Percentiles rank a stretch among this genome's conserved stretches.
Evolutionary conservation across 2,888 invertebrate species (phyloP).

Genomic region (Chaetogeoica ovagalla): DNA sequence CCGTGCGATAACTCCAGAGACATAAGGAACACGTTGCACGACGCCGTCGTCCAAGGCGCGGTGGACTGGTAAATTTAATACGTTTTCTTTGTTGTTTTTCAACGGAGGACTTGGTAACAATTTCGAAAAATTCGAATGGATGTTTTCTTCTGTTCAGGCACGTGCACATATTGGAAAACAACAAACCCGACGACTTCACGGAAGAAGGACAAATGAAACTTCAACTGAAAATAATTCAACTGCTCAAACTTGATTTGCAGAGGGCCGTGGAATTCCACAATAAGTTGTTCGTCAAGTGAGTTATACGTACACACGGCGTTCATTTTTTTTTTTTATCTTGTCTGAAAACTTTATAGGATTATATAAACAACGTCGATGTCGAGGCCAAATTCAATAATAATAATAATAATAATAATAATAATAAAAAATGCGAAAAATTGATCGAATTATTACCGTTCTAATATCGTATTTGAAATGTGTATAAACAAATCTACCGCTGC

Average conservation of each 20-base stretch:
- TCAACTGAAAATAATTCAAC: conserved; percentile 80
- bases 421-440: too few relatives aligned
- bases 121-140: neutral
- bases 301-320: conserved; percentile 56
- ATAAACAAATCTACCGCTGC: too few relatives aligned
- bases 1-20: conserved; percentile 63
- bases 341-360: too few relatives aligned
- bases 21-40: conserved; percentile 68
- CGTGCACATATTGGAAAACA: conserved; percentile 73
- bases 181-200: conserved; percentile 65
- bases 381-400: too few relatives aligned
- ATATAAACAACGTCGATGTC: too few relatives aligned
- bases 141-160: conserved; percentile 60
- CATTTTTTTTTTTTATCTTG: neutral
- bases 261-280: conserved; percentile 80
- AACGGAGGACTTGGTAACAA: too few relatives aligned
- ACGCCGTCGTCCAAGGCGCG: conserved; percentile 75
- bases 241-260: conserved; percentile 78
- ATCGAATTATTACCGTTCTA: too few relatives aligned
- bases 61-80: conserved; percentile 69
- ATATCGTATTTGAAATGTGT: too few relatives aligned
- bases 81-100: neutral
- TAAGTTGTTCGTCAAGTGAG: conserved; percentile 81
- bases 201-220: conserved; percentile 76
- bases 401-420: too few relatives aligned